These are phyloP conservation scores for Mobula birostris DNA, from an alignment of 2,113 vertebrate species.

Conservation along the genomic window DNA sequence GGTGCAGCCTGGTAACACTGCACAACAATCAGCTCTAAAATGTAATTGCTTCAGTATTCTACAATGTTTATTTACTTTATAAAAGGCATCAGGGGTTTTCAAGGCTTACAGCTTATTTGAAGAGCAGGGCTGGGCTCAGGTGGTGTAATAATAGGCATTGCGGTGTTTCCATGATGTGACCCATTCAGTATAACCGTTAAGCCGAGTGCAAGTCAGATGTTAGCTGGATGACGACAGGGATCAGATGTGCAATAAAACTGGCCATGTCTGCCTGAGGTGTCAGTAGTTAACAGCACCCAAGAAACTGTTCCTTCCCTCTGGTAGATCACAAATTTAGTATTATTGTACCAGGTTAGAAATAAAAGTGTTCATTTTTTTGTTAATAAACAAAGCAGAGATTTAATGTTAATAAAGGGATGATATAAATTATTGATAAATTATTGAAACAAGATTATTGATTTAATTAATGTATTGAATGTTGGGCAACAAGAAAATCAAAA, in stretches of 20 bases:
- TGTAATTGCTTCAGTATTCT: neutral
- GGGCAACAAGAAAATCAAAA: neutral
- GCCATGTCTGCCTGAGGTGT: constrained; percentile 27
- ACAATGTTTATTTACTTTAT: neutral
- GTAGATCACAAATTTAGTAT: neutral
- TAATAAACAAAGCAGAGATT: no score
- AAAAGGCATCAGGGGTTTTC: neutral
- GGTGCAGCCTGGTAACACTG: neutral
- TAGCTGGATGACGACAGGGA: neutral
- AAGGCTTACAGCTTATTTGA: constrained; percentile 17
- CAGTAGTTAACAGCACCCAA: neutral
- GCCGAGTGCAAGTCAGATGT: constrained; percentile 9
- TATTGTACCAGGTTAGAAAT: neutral
- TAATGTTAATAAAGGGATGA: neutral
- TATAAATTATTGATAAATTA: constrained; percentile 3
- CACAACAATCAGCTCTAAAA: neutral
- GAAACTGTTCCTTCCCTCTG: neutral
- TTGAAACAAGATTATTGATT: neutral
- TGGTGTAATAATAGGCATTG: constrained; percentile 20
- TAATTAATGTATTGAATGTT: neutral
- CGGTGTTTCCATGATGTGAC: neutral
- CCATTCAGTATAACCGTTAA: constrained; percentile 15
- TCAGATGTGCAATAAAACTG: constrained; percentile 29
- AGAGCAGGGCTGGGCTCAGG: constrained; percentile 28
- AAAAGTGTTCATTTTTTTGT: neutral